Percentiles rank a stretch among this genome's conserved stretches.
Evolutionary conservation across 2,888 invertebrate genomes (phyloP).

Genomic region (Eupithecia insigniata): DNA sequence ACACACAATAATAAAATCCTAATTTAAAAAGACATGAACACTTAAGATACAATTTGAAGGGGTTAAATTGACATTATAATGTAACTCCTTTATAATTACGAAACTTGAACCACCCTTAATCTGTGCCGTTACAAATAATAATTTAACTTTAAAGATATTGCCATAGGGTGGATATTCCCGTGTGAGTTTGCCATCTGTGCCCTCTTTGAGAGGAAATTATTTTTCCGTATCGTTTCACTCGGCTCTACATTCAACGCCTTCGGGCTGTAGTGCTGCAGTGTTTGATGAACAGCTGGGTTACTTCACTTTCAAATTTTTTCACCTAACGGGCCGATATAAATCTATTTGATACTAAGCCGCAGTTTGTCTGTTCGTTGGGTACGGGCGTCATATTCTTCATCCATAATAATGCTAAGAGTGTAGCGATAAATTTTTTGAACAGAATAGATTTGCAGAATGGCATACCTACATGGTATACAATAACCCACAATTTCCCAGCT

Average conservation of each 20-base stretch:
- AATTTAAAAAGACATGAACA: not conserved
- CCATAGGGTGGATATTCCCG: slow-evolving; percentile 25
- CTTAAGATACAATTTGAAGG: slow-evolving; percentile 14
- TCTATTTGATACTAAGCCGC: too few species aligned
- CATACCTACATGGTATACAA: too few species aligned
- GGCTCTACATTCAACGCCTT: slow-evolving; percentile 41
- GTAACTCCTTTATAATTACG: slow-evolving; percentile 35
- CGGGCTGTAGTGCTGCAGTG: slow-evolving; percentile 25
- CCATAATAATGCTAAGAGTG: too few species aligned
- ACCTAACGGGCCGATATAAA: too few species aligned
- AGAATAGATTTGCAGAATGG: too few species aligned
- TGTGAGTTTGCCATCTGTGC: slow-evolving; percentile 33
- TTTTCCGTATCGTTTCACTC: slow-evolving; percentile 57
- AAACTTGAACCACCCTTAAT: slow-evolving; percentile 24
- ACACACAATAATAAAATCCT: not conserved
- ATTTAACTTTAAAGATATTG: not conserved
- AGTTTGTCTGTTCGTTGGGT: too few species aligned
- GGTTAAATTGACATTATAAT: slow-evolving; percentile 27
- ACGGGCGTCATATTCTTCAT: too few species aligned
- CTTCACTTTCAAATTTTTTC: not conserved
- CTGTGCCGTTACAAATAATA: slow-evolving; percentile 9
- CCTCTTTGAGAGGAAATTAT: slow-evolving; percentile 56
- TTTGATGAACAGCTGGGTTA: not conserved
- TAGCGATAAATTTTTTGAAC: too few species aligned
- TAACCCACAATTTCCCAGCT: too few species aligned